Evolutionary conservation across 2,797 vertebrate species (phyloP).

Genomic region (Xiphophorus birchmanni): DNA sequence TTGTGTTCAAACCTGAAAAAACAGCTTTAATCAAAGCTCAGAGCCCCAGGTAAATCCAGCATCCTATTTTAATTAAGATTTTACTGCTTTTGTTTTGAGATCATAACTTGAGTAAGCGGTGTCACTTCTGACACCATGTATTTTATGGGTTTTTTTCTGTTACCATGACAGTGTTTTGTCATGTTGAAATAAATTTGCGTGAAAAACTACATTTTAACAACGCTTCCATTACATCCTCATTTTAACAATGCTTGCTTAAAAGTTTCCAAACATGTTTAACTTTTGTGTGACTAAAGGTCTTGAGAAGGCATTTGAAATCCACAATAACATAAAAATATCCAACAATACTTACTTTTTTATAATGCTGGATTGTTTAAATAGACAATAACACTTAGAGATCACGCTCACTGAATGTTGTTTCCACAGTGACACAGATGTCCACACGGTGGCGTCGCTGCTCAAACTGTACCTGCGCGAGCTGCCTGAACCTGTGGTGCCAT

Average conservation of each 20-base stretch:
- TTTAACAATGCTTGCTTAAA: not conserved
- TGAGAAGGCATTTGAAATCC: not conserved
- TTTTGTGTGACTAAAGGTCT: not conserved
- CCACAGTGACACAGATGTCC: conserved; percentile 94
- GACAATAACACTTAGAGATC: not conserved
- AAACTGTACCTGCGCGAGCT: conserved; percentile 97
- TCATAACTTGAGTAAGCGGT: no score
- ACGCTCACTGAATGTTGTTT: not conserved
- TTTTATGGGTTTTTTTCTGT: not conserved
- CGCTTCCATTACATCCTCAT: not conserved
- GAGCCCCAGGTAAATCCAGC: no score
- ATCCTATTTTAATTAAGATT: no score
- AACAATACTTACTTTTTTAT: not conserved
- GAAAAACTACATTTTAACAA: not conserved
- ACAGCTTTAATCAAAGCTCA: no score
- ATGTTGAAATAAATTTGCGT: not conserved
- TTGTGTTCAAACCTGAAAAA: no score
- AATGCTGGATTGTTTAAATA: not conserved
- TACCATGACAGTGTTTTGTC: not conserved
- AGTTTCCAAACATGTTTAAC: not conserved
- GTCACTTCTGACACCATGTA: not conserved
- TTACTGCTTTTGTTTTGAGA: no score
- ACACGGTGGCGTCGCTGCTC: conserved; percentile 95
- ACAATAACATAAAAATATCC: not conserved
- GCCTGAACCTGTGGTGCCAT: conserved; percentile 92